A percentile compares a stretch with the other conserved stretches of the same genome.
Conservation (phyloP, 2,113 vertebrate genomes). For the Thomomys bottae region DNA sequence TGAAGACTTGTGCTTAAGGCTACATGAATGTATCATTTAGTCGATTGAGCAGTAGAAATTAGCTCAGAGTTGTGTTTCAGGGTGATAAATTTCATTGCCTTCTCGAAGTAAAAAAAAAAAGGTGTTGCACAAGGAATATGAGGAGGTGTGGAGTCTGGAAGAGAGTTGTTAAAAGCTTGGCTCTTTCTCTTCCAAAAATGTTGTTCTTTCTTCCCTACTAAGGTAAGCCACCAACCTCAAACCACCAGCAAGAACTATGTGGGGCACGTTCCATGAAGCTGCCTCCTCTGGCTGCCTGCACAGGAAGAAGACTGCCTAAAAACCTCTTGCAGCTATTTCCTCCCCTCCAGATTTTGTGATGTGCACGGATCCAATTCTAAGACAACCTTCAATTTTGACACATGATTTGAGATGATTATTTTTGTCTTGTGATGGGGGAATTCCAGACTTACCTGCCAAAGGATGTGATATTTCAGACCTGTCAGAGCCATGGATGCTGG, state of each 20-base stretch:
- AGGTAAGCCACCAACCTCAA: slow-evolving; percentile 3
- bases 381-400: not conserved
- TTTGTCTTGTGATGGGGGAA: not conserved
- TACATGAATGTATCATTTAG: not conserved
- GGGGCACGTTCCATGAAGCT: not conserved
- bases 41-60: not conserved
- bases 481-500: not conserved
- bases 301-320: not conserved
- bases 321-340: not conserved
- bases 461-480: not conserved
- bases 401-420: not conserved
- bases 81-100: not conserved
- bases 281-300: slow-evolving; percentile 2
- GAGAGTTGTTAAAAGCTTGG: not conserved
- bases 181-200: slow-evolving; percentile 18
- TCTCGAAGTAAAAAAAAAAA: not conserved
- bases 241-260: not conserved
- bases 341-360: not conserved
- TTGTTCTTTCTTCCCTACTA: not conserved
- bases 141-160: not conserved
- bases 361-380: not conserved
- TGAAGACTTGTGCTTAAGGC: not conserved
- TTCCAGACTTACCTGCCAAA: not conserved
- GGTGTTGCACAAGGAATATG: not conserved
- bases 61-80: not conserved